Percentiles rank a stretch among this genome's conserved stretches.
Conservation (phyloP, 2,888 invertebrate species). For the Mantis religiosa region DNA sequence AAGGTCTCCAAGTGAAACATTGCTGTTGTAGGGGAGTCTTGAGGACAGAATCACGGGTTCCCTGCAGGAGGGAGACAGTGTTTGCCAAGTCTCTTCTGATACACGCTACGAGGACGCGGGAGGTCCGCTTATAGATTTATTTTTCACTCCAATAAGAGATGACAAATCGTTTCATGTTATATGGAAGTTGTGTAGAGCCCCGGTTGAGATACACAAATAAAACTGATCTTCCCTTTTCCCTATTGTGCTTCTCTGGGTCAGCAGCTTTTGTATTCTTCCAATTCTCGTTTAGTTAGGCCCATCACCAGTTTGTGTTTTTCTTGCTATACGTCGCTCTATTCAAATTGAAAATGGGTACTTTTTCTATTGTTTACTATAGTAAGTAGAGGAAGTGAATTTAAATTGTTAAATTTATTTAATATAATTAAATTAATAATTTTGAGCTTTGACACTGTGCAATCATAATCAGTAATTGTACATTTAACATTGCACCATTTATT, state of each 20-base stretch:
- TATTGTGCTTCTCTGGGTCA: neutral
- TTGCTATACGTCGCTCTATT: too few species aligned
- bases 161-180: slow-evolving; percentile 18
- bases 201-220: neutral
- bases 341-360: too few species aligned
- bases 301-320: neutral
- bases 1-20: neutral
- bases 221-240: neutral
- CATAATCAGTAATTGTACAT: too few species aligned
- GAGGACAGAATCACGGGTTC: neutral
- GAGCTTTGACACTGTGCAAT: too few species aligned
- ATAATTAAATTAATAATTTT: too few species aligned
- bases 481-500: too few species aligned
- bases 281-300: neutral
- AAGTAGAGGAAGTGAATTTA: too few species aligned
- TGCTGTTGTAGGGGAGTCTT: neutral
- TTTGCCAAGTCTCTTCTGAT: neutral
- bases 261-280: neutral
- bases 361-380: too few species aligned
- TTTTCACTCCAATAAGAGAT: slow-evolving; percentile 18
- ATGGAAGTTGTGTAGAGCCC: neutral
- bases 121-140: slow-evolving; percentile 14
- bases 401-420: too few species aligned
- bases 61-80: neutral
- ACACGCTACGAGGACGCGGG: neutral